A percentile compares a stretch with the other conserved stretches of the same genome.
Evolutionary conservation across 92 coral and sea anemone genomes (phyloP).

Genomic region (Parazoanthus swiftii): DNA sequence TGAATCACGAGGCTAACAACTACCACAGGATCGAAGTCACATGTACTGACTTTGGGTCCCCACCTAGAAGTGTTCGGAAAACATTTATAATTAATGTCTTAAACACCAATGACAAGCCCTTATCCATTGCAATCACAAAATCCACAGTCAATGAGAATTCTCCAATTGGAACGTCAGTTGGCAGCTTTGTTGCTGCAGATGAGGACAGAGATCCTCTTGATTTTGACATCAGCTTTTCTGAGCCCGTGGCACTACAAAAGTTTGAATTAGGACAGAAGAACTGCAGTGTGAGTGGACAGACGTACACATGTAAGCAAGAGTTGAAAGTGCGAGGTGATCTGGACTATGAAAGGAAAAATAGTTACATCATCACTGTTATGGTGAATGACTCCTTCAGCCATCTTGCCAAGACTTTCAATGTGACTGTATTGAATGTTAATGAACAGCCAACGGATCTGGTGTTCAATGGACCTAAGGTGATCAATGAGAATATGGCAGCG

Average conservation of each 20-base stretch:
- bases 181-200: slow-evolving; percentile 68
- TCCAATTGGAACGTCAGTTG: slow-evolving; percentile 59
- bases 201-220: slow-evolving; percentile 78
- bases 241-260: slow-evolving; percentile 49
- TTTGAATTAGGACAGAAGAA: slow-evolving; percentile 54
- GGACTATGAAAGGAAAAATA: slow-evolving; percentile 65
- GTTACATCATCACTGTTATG: slow-evolving; percentile 55
- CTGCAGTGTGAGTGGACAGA: slow-evolving; percentile 52
- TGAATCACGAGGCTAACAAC: slow-evolving; percentile 68
- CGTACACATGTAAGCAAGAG: slow-evolving; percentile 55
- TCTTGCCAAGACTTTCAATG: slow-evolving; percentile 52
- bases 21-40: slow-evolving; percentile 64
- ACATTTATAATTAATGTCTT: slow-evolving; percentile 54
- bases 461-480: slow-evolving; percentile 59
- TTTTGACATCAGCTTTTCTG: slow-evolving; percentile 72
- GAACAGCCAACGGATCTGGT: slow-evolving; percentile 71
- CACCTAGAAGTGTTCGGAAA: slow-evolving; percentile 50
- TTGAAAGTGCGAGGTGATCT: slow-evolving; percentile 67
- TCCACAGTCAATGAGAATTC: slow-evolving; percentile 67
- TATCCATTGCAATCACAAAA: slow-evolving; percentile 56
- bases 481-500: slow-evolving; percentile 67
- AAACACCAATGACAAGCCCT: slow-evolving; percentile 75
- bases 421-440: slow-evolving; percentile 71
- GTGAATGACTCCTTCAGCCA: slow-evolving; percentile 73
- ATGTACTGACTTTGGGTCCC: slow-evolving; percentile 82